phyloP scores from a whole-genome alignment of 2,113 vertebrate genomes.

The Nesospiza acunhae region DNA sequence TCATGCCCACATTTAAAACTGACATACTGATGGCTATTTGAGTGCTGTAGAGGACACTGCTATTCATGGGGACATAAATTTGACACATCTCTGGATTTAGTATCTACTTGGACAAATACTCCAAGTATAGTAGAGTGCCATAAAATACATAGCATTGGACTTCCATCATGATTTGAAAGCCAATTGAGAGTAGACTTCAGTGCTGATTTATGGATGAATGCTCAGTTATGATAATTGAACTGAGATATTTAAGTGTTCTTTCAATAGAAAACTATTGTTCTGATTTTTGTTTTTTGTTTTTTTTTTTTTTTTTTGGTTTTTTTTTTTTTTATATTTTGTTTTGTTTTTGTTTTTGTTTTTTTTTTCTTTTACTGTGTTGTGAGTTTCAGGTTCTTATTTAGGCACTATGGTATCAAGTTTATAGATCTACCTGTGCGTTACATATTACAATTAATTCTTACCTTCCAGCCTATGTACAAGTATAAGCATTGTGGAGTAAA shows the following conservation, averaged over 20 bases:
- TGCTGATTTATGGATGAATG: neutral
- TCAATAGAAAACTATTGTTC: neutral
- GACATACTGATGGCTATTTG: neutral
- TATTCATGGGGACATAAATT: neutral
- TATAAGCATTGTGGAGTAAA: neutral
- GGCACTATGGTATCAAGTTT: neutral
- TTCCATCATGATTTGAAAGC: neutral
- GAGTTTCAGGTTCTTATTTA: neutral
- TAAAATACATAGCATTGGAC: neutral
- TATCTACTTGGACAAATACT: neutral
- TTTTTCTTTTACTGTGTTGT: neutral
- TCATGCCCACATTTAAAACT: neutral
- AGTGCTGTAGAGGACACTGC: neutral
- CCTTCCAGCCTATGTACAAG: neutral
- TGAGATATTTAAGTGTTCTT: neutral
- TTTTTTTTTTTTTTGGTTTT: neutral
- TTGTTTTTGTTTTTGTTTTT: too few species aligned
- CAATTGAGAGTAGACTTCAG: neutral
- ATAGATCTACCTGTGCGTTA: neutral
- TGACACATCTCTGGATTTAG: neutral
- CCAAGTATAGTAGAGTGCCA: neutral
- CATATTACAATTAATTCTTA: neutral
- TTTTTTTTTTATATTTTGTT: neutral
- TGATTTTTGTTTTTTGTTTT: too few species aligned
- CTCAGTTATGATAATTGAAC: neutral